phyloP scores from a whole-genome alignment of 2,113 vertebrate genomes.

The Leiothrix lutea region DNA sequence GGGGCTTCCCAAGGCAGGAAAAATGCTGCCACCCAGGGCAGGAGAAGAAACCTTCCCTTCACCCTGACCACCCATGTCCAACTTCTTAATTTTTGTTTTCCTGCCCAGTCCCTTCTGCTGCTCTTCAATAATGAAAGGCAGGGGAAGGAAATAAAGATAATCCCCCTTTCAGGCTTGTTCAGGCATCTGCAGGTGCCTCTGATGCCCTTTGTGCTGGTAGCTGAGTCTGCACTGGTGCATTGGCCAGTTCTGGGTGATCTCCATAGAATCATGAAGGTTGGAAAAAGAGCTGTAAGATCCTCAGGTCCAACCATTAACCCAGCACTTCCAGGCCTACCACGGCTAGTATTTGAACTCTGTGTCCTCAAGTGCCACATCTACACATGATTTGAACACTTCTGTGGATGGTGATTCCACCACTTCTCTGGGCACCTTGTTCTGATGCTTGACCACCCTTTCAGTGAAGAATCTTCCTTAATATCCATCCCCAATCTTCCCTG shows the following conservation, averaged over 20 bases:
- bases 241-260: background rate
- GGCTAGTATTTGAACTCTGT: too few relatives aligned
- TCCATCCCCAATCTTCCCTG: background rate
- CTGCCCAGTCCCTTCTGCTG: background rate
- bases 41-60: background rate
- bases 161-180: rapidly evolving
- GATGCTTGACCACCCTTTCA: background rate
- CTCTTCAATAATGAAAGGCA: background rate
- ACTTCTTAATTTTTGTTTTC: background rate
- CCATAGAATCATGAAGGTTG: background rate
- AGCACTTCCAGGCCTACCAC: background rate
- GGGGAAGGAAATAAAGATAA: background rate
- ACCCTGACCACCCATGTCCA: background rate
- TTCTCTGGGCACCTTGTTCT: background rate
- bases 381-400: rapidly evolving
- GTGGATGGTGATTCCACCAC: background rate
- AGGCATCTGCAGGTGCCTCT: background rate
- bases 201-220: background rate
- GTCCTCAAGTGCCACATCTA: background rate
- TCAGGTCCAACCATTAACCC: background rate
- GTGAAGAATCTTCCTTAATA: background rate
- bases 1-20: background rate
- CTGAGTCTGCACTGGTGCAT: background rate
- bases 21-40: background rate
- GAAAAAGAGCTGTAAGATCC: background rate